Evolutionary conservation across 1,140 invertebrate species (phyloP).

Genomic region (Bombus huntii): DNA sequence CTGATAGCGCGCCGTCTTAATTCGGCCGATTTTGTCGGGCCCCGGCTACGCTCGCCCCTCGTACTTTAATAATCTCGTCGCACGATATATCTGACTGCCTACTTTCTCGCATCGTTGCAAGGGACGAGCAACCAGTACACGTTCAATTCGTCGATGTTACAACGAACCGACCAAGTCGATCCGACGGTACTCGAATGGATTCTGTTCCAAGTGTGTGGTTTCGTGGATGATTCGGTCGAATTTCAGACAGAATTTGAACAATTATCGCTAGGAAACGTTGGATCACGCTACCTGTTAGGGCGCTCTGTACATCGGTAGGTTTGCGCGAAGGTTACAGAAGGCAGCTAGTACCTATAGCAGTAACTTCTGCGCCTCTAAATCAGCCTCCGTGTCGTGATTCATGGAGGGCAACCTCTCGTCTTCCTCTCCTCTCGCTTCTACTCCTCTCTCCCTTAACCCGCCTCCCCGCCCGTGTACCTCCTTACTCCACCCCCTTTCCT

Average conservation of each 20-base stretch:
- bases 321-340: slow-evolving; percentile 75
- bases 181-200: too few species aligned
- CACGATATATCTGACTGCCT: slow-evolving; percentile 25
- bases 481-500: slow-evolving; percentile 65
- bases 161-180: background rate
- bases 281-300: slow-evolving; percentile 53
- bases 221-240: background rate
- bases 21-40: slow-evolving; percentile 48
- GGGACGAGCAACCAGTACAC: too few species aligned
- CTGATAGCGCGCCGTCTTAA: slow-evolving; percentile 66
- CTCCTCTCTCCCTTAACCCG: slow-evolving; percentile 36
- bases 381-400: slow-evolving; percentile 81
- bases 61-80: slow-evolving; percentile 46
- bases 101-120: background rate
- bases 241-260: background rate
- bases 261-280: slow-evolving; percentile 33
- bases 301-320: slow-evolving; percentile 69
- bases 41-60: background rate
- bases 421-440: slow-evolving; percentile 46
- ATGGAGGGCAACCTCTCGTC: slow-evolving; percentile 78
- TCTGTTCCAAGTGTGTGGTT: too few species aligned
- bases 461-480: slow-evolving; percentile 48
- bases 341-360: slow-evolving; percentile 76
- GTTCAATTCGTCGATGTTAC: background rate
- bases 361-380: slow-evolving; percentile 81